phyloP scores from a whole-genome alignment of 1,140 invertebrate species.

The Aphaenogaster ashmeadi region DNA sequence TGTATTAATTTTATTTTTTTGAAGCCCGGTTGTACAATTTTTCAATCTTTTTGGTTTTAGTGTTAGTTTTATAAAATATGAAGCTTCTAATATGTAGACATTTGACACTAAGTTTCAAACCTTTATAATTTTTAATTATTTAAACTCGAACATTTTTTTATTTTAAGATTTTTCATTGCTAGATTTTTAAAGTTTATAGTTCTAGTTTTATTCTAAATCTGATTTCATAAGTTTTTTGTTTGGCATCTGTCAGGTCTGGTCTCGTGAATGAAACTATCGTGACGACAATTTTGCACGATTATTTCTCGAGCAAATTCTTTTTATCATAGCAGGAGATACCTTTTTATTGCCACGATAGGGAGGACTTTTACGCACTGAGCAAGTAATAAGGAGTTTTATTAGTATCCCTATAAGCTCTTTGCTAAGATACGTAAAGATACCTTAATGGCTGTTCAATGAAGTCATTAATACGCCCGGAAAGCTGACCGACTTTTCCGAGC shows the following conservation, averaged over 20 bases:
- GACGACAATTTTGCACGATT: background rate
- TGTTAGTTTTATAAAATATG: background rate
- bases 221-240: background rate
- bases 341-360: constrained; percentile 1
- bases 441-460: constrained; percentile 39
- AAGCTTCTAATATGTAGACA: background rate
- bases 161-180: background rate
- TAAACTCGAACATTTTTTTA: background rate
- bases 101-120: background rate
- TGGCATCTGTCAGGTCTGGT: background rate
- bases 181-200: background rate
- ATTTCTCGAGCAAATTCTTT: background rate
- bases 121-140: background rate
- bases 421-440: constrained; percentile 25
- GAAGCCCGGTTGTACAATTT: background rate
- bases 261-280: background rate
- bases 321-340: background rate
- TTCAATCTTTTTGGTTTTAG: background rate
- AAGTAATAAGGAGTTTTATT: constrained; percentile 50
- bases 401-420: constrained; percentile 23
- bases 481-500: background rate
- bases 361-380: constrained; percentile 11
- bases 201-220: background rate
- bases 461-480: constrained; percentile 46
- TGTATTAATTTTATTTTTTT: background rate